Conservation (phyloP, 2,888 invertebrate genomes). For the Actias luna region DNA sequence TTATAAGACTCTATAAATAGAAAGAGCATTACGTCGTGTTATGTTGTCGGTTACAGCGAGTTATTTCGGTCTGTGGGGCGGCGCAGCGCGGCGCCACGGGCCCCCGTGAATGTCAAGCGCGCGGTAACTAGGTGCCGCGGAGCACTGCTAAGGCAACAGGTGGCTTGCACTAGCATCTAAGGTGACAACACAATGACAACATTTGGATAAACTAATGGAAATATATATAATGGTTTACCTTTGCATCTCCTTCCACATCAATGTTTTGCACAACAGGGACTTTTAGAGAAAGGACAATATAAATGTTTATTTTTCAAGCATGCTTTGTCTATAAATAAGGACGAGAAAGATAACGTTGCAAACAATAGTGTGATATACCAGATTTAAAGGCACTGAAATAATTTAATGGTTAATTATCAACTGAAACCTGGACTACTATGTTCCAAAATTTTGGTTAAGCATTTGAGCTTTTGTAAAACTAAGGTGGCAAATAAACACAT, state of each 20-base stretch:
- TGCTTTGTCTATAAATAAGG: neutral
- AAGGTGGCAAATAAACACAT: too few relatives aligned
- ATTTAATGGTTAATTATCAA: too few relatives aligned
- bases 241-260: neutral
- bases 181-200: conserved; percentile 41
- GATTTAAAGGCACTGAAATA: too few relatives aligned
- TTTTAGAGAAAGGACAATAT: neutral
- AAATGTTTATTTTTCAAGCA: neutral
- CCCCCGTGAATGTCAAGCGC: conserved; percentile 77
- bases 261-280: neutral
- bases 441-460: too few relatives aligned
- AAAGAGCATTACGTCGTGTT: conserved; percentile 72
- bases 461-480: too few relatives aligned
- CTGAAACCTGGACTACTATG: too few relatives aligned
- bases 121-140: conserved; percentile 63
- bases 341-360: neutral
- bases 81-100: conserved; percentile 58
- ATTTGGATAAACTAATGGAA: conserved; percentile 31
- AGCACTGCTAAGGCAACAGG: conserved; percentile 69
- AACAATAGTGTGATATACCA: too few relatives aligned
- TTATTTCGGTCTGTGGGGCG: conserved; percentile 71
- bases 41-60: conserved; percentile 74
- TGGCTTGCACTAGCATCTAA: conserved; percentile 62
- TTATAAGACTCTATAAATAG: conserved; percentile 76
- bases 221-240: conserved; percentile 18